A percentile compares a stretch with the other conserved stretches of the same genome.
Conservation (phyloP, 2,797 vertebrate species). For the Pseudopleuronectes americanus region DNA sequence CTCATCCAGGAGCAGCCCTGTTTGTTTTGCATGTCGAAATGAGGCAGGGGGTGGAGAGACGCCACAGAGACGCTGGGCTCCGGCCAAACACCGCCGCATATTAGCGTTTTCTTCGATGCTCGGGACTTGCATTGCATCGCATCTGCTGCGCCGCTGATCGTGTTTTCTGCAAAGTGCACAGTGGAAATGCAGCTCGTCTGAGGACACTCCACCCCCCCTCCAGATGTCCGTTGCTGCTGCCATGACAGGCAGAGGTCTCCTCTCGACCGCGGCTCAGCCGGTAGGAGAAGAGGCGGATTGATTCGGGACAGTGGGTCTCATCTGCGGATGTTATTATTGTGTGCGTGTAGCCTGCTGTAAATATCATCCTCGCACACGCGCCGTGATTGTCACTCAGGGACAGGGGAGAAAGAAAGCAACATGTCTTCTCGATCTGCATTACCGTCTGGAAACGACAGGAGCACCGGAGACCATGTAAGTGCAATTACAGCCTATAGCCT, state of each 20-base stretch:
- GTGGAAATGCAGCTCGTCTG: constrained; percentile 79
- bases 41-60: constrained; percentile 80
- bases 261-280: constrained; percentile 74
- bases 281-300: constrained; percentile 76
- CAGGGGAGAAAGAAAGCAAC: constrained; percentile 64
- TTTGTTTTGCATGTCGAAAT: constrained; percentile 79
- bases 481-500: constrained; percentile 52
- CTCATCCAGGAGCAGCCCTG: constrained; percentile 67
- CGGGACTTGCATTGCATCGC: constrained; percentile 62
- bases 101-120: constrained; percentile 65
- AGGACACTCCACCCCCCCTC: constrained; percentile 68
- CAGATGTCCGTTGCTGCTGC: constrained; percentile 78
- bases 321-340: constrained; percentile 68
- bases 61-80: constrained; percentile 81
- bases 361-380: constrained; percentile 54
- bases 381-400: constrained; percentile 78
- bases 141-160: constrained; percentile 59
- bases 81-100: constrained; percentile 81
- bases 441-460: constrained; percentile 90
- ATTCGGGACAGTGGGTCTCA: constrained; percentile 72
- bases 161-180: constrained; percentile 58
- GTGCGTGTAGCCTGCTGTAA: constrained; percentile 64
- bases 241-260: constrained; percentile 84
- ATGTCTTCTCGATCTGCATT: constrained; percentile 92
- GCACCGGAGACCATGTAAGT: constrained; percentile 90